These are phyloP conservation scores for Sandelia bainsii DNA, from an alignment of 2,797 vertebrate genomes.

Conservation along the genomic window DNA sequence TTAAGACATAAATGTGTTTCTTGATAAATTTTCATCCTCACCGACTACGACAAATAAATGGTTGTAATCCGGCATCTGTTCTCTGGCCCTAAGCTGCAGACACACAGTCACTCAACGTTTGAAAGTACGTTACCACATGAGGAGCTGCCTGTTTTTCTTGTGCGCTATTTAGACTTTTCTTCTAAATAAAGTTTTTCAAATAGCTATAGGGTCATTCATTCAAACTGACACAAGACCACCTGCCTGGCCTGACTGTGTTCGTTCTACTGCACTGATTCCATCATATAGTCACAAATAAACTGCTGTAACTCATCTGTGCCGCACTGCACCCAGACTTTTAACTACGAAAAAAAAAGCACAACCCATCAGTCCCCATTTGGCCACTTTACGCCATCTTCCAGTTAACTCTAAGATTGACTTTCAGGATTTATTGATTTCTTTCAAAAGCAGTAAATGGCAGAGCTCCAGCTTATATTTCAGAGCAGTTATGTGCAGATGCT, in stretches of 20 bases:
- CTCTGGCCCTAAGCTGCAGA: too few species aligned
- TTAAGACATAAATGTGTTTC: background rate
- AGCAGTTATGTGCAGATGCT: slow-evolving; percentile 9
- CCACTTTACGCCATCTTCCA: slow-evolving; percentile 6
- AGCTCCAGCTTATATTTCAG: slow-evolving; percentile 30
- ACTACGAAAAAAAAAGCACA: background rate
- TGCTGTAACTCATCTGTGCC: background rate
- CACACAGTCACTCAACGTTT: too few species aligned
- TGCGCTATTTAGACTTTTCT: too few species aligned
- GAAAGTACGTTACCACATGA: too few species aligned
- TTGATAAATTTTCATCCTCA: background rate
- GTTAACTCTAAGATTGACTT: slow-evolving; percentile 31
- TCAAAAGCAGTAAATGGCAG: slow-evolving; percentile 41
- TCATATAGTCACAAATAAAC: too few species aligned
- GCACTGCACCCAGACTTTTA: background rate
- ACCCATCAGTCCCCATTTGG: slow-evolving; percentile 10
- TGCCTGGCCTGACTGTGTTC: background rate
- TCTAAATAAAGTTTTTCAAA: background rate
- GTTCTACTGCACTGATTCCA: background rate
- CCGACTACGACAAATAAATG: too few species aligned
- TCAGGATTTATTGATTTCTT: slow-evolving; percentile 47
- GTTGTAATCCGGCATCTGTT: too few species aligned
- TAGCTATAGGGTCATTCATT: background rate
- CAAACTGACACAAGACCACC: too few species aligned
- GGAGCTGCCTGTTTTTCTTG: too few species aligned